Conservation (phyloP, 2,113 vertebrate species). For the Ciconia boyciana region DNA sequence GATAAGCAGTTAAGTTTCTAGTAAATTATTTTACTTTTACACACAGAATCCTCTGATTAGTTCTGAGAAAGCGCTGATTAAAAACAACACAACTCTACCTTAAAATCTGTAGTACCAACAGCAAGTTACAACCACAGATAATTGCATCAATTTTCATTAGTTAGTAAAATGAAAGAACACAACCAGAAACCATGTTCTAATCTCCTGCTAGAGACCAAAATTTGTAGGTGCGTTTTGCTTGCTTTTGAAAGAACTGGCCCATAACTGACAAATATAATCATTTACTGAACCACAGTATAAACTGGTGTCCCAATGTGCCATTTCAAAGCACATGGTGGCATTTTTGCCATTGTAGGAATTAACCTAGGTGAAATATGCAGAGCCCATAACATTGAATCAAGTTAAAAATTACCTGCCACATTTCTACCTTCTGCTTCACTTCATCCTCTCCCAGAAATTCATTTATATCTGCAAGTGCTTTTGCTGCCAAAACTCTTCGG, state of each 20-base stretch:
- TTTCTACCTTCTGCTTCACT: slow-evolving; percentile 78
- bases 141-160: not conserved
- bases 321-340: not conserved
- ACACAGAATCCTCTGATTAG: not conserved
- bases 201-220: not conserved
- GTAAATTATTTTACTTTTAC: not conserved
- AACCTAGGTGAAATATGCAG: not conserved
- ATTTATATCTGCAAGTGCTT: slow-evolving; percentile 82
- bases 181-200: not conserved
- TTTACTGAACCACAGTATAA: not conserved
- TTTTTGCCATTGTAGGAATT: not conserved
- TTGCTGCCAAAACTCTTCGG: slow-evolving; percentile 82
- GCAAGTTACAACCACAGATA: not conserved
- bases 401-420: slow-evolving; percentile 88
- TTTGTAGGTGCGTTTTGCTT: not conserved
- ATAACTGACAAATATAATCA: not conserved
- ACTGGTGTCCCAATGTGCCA: not conserved
- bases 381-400: not conserved
- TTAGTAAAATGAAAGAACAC: not conserved
- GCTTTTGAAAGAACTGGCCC: not conserved
- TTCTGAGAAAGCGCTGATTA: not conserved
- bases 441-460: slow-evolving; percentile 76
- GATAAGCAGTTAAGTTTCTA: not conserved
- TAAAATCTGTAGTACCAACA: not conserved
- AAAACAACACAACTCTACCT: not conserved